Evolutionary conservation across 2,113 vertebrate species (phyloP).

Genomic region (Heliornis fulica): DNA sequence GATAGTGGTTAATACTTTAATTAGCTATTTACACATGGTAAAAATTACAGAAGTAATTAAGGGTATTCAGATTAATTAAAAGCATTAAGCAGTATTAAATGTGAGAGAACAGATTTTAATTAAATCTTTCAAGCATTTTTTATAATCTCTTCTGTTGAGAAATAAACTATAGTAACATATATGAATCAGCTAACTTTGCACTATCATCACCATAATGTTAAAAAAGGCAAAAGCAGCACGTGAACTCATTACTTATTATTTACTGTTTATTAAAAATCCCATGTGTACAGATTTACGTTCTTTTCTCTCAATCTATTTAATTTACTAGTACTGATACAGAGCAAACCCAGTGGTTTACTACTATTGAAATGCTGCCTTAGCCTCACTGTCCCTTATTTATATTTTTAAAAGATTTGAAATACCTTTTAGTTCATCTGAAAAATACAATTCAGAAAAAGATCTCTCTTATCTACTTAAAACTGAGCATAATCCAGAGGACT

Average conservation of each 20-base stretch:
- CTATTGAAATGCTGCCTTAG: not conserved
- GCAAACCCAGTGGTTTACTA: not conserved
- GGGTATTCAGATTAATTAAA: constrained; percentile 73
- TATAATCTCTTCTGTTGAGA: constrained; percentile 19
- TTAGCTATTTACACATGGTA: constrained; percentile 73
- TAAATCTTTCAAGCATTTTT: constrained; percentile 61
- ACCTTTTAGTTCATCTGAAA: not conserved
- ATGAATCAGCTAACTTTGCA: constrained; percentile 9
- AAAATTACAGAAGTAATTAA: constrained; percentile 72
- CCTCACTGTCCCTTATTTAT: not conserved
- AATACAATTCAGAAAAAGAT: not conserved
- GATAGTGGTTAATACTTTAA: constrained; percentile 68
- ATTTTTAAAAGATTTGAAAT: not conserved
- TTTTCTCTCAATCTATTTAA: not conserved
- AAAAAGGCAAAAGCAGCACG: not conserved
- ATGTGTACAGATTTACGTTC: not conserved
- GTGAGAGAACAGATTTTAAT: constrained; percentile 69
- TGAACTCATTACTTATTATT: not conserved
- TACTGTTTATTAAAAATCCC: not conserved
- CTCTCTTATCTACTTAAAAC: not conserved
- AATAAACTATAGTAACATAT: constrained; percentile 30
- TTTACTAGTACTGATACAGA: not conserved
- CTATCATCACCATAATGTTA: not conserved
- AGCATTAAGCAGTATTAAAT: constrained; percentile 69
- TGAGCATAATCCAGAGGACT: too few relatives aligned